Evolutionary conservation across 2,797 vertebrate genomes (phyloP), one percentile per base, ranked within the genome.

Genomic region (Borostomias antarcticus): DNA sequence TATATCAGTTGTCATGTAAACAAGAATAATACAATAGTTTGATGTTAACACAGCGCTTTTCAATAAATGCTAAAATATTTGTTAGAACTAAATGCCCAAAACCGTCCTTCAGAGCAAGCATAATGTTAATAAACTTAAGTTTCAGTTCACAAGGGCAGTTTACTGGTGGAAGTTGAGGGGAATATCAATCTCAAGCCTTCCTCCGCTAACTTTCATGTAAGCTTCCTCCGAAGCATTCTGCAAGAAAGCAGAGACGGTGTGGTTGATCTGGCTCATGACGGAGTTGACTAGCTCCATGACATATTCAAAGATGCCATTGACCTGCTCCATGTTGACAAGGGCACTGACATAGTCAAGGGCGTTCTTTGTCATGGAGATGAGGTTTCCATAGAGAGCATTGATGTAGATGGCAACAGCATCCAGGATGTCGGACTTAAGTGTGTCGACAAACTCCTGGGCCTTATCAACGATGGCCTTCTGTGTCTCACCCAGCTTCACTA

Each of bases 151-250:
- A 58, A 62, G 54, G 1, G 43, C 8, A 48, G 80, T 68, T 82
- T 76, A 86, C 74, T 85, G 78, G 58, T 89, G 79, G 77, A 93
- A 88, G 21, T 82, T 65, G 72, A 90, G 82, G 68, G 92, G 93
- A 68, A 95, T 76, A 45, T 92, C 89, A 74, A 96, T 77, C 81
- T 87, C 92, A 62, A 97, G 75, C 64, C 86, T 92, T 80, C 90
- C 93, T 23, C 88, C 87, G 56, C 45, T 86, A 81, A 91, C 40
- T 64, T 81, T 89, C 40, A 95, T 3, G 0, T 89, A 88, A 0
- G 66, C 47, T 10, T 86, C 81, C 11, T 79, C 78, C 56, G 92
- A 88, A 56, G 90, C 54, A 66, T 87, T 59, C 54, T 58, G 74
- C 53, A 97, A 74, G 33, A 91, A 58, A 47, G 75, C 74, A 50